Conservation (phyloP, 1,140 invertebrate genomes). For the Leptinotarsa lineolata region DNA sequence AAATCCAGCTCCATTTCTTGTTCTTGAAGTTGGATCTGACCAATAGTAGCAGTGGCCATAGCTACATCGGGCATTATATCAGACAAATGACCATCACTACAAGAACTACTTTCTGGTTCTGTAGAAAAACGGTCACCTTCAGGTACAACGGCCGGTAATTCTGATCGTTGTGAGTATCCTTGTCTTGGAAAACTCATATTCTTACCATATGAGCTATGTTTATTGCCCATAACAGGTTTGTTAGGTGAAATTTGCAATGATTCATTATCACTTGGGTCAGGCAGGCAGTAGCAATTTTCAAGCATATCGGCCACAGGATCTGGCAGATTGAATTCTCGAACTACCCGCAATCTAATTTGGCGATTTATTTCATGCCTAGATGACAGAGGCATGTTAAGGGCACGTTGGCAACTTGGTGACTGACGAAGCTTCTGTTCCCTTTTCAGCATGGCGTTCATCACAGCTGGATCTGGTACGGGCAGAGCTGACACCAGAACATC, state of each 20-base stretch:
- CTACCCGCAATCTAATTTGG: constrained; percentile 83
- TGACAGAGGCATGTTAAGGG: constrained; percentile 73
- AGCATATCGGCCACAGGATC: constrained; percentile 87
- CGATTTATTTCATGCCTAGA: constrained; percentile 77
- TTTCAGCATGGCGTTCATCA: constrained; percentile 81
- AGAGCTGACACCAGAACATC: constrained; percentile 65
- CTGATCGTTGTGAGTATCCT: constrained; percentile 45
- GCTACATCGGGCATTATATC: constrained; percentile 87
- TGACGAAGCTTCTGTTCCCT: constrained; percentile 83
- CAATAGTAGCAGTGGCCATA: constrained; percentile 80
- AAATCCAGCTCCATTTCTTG: constrained; percentile 72
- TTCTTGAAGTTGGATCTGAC: constrained; percentile 71
- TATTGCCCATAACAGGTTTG: constrained; percentile 31
- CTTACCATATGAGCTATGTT: constrained; percentile 53
- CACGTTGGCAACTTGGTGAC: constrained; percentile 77
- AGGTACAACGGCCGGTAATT: constrained; percentile 53
- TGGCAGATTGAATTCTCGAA: constrained; percentile 91
- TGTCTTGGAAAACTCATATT: constrained; percentile 67
- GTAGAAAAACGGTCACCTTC: constrained; percentile 54
- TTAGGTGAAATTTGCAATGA: constrained; percentile 42
- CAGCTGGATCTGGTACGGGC: constrained; percentile 74
- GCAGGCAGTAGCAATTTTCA: constrained; percentile 60
- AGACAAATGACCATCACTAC: constrained; percentile 72
- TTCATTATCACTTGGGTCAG: constrained; percentile 46
- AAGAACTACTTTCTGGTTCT: constrained; percentile 64